These are phyloP conservation scores for Chloroceryle amazona DNA, from an alignment of 2,797 vertebrate genomes.

Conservation along the genomic window DNA sequence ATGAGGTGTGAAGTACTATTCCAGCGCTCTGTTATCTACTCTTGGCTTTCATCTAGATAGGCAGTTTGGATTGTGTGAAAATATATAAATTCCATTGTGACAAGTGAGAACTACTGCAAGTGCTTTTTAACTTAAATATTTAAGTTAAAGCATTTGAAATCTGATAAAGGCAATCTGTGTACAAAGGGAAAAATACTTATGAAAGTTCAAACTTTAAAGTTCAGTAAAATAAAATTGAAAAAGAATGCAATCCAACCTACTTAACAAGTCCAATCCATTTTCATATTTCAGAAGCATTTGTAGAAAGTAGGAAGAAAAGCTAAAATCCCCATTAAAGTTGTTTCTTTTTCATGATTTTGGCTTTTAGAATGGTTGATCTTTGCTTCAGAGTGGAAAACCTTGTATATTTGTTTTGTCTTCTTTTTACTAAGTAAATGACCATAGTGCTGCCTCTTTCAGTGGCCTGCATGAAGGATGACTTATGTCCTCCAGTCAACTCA, in stretches of 20 bases:
- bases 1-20: constrained; percentile 31
- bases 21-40: neutral
- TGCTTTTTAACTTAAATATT: constrained; percentile 59
- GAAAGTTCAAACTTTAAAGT: neutral
- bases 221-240: neutral
- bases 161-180: neutral
- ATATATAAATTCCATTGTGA: constrained; percentile 25
- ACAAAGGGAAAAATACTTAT: neutral
- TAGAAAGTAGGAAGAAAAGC: neutral
- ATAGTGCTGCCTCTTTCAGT: neutral
- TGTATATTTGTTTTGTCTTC: neutral
- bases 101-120: constrained; percentile 35
- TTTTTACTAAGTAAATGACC: neutral
- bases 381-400: neutral
- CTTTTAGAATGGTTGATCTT: neutral
- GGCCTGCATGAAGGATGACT: neutral
- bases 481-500: neutral
- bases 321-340: rapidly evolving
- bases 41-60: constrained; percentile 7
- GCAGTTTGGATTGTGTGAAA: constrained; percentile 41
- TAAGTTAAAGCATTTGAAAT: constrained; percentile 43
- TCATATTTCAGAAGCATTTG: neutral
- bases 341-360: neutral
- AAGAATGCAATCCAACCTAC: neutral
- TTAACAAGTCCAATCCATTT: neutral